Base-by-base conservation (phyloP, 1,140 invertebrate species). In the Dendroctonus valens region DNA sequence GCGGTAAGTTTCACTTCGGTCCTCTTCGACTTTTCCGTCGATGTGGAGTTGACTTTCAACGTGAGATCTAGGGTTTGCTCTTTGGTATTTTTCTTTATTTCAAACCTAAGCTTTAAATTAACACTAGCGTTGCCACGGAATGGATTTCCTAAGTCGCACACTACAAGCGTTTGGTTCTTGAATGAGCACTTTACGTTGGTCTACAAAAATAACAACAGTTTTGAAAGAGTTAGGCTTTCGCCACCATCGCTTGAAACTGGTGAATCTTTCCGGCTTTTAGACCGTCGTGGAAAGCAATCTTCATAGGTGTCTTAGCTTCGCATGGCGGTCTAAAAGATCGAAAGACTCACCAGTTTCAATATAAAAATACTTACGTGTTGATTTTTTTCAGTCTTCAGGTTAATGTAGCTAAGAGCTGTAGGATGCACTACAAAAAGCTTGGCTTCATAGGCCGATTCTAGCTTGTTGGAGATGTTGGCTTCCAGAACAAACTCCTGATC, bases 381-480 rank as follows among this genome's bases (percentile, higher is more conserved):
- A 38, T 68, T 65, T 40, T 63, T 54, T 48, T 70, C 65, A 49
- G 59, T 68, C 49, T 68, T 68, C 15, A 71, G 12, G 15, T 60
- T 54, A 14, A 93, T 91, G 73, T 94, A 96, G 73, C 86, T 88
- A 6, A 98, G 81, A 58, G 84, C 88, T 42, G 85, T 78, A 15
- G 93, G 91, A 78, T 96, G 91, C 26, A 81, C 79, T 3, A 98
- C 83, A 75, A 90, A 92, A 0, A 98, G 75, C 71, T 89, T 88
- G 0, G 94, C 87, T 77, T 97, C 92, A 75, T 98, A 97, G 0
- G 96, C 96, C 0, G 94, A 91, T 77, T 98, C 95, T 3, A 87
- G 87, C 15, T 82, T 73, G 77, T 98, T 98, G 38, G 80, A 81
- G 3, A 94, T 84, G 37, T 83, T 87, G 8, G 95, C 82, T 41